Evolutionary conservation across 2,797 vertebrate species (phyloP).

Genomic region (Melanotaenia trifasciata): DNA sequence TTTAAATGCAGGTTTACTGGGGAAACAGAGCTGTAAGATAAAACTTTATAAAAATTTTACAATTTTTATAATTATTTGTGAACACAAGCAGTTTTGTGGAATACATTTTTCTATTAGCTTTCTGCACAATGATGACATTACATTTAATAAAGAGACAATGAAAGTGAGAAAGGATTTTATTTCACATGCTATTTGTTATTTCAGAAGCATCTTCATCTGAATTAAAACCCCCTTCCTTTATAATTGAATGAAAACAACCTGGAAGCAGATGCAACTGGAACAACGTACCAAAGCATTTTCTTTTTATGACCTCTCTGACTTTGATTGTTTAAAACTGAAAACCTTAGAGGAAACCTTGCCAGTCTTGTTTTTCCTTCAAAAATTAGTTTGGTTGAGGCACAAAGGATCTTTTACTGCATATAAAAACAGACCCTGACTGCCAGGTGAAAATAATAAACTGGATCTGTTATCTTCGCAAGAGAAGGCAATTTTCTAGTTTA

Average conservation of each 20-base stretch:
- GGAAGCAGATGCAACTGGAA: constrained; percentile 31
- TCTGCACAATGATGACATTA: neutral
- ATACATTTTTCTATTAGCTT: no score
- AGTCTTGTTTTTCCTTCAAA: constrained; percentile 14
- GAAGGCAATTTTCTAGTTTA: neutral
- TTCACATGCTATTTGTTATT: neutral
- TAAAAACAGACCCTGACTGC: neutral
- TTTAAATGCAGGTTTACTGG: neutral
- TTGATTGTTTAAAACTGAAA: constrained; percentile 40
- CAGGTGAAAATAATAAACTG: neutral
- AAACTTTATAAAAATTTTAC: neutral
- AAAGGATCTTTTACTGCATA: constrained; percentile 8
- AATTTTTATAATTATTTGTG: neutral
- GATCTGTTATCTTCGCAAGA: constrained; percentile 1
- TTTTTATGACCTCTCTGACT: constrained; percentile 35
- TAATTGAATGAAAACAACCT: constrained; percentile 2
- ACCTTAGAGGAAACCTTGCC: constrained; percentile 30
- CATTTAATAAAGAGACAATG: neutral
- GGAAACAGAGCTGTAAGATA: neutral
- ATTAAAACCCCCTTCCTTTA: neutral
- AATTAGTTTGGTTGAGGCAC: constrained; percentile 12
- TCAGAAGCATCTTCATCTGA: neutral
- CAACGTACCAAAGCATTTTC: constrained; percentile 31
- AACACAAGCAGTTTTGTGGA: neutral
- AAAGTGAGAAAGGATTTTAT: neutral